Evolutionary conservation across 2,113 vertebrate genomes (phyloP), one percentile per base, ranked within the genome.

Genomic region (Aegypius monachus): DNA sequence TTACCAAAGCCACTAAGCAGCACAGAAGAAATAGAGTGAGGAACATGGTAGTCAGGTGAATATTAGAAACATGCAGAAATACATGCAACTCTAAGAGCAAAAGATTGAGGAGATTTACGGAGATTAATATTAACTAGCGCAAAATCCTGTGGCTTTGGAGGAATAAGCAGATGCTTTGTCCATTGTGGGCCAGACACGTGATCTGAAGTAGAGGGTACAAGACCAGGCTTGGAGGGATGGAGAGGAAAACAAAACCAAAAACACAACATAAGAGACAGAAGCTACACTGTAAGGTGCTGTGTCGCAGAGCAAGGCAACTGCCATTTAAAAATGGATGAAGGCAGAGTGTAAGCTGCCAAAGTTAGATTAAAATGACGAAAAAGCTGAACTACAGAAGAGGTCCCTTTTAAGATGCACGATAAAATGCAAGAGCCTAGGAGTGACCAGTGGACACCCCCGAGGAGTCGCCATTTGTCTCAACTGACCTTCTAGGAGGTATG

Each of bases 121-220:
- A 94, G 93, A 95, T 95, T 95, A 96, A 85, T 80, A 95, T 87
- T 92, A 94, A 91, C 56, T 82, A 79, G 91, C 22, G 40, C 59
- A 91, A 96, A 96, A 93, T 95, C 73, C 91, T 43, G 29, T 80
- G 74, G 93, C 84, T 95, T 93, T 95, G 84, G 61, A 94, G 45
- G 70, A 95, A 91, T 70, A 94, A 96, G 70, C 74, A 95, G 72
- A 78, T 71, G 92, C 71, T 97, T 93, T 97, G 83, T 89, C 70
- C 67, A 22, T 70, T 81, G 81, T 70, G 45, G 32, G 38, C 13
- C 55, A 91, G 78, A 73, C 62, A 89, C 0, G 0, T 82, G 78
- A 91, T 58, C 65, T 81, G 83, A 91, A 72, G 38, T 31, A 91
- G 42, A 82, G 16, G 29, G 27, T 66, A 58, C 0, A 3, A 81